Evolutionary conservation across 2,888 invertebrate genomes (phyloP), one percentile per base, ranked within the genome.

Genomic region (Epirrita christyi): DNA sequence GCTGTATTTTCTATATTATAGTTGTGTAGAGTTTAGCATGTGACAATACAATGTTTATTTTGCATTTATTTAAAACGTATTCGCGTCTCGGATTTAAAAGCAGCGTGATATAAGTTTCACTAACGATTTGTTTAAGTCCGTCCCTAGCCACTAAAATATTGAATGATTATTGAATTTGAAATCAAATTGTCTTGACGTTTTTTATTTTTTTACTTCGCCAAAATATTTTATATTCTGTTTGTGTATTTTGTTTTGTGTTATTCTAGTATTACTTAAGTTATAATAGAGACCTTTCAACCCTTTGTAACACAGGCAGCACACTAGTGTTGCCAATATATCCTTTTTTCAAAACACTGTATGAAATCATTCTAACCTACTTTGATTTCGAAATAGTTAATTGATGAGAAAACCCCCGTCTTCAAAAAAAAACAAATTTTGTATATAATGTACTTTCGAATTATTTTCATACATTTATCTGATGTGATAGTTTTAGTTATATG

Each of bases 401-500:
- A 58, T 53, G 50, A 53, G 49, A 59, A 50, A 38, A 45, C 54
- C 28, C 7, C 41, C 6, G 38, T 46, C 36, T 43, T 42, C 11
- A 38, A 47, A 44, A 21, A 28, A 46, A 49, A 55, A 14, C 10
- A 15, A 60, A 49, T 55, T 59, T 42, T 68, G 65, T 68, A 68
- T 53, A 65, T 68, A 59, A 51, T 45, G 50, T 56, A 65, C 78
- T 79, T 70, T 60, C 71, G 65, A 63, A 62, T 75, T 76, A 74
- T 61, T 77, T 80, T 74, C 66, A 69, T 79, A 72, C 66, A 73
- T 80, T 76, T 76, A 80, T 80, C 55, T 67, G 60, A 83, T 88
- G 89, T 89, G 91, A 89, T 92, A 85, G 84, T 74, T 78, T 80
- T 81, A 81, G 81, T 79, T 83, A 64, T 58, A 58, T 13, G 76